Conservation (phyloP, 2,797 vertebrate species). For the Acanthurus lineatus region DNA sequence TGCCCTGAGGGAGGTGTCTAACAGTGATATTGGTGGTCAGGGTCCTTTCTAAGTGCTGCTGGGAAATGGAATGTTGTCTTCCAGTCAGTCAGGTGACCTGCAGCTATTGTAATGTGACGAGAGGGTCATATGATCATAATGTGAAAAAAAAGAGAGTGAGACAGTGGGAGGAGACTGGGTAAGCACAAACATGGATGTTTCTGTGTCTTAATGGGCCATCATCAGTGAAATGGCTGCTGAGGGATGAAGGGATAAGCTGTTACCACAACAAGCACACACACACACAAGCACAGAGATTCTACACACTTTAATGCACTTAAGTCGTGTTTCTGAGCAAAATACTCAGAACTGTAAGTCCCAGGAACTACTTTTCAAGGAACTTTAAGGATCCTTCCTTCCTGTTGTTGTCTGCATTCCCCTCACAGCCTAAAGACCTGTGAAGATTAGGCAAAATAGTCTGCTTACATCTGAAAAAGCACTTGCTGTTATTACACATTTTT, state of each 20-base stretch:
- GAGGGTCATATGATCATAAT: slow-evolving; percentile 54
- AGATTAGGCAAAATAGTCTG: too few species aligned
- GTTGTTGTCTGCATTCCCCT: too few species aligned
- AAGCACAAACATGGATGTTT: slow-evolving; percentile 27
- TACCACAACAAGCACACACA: slow-evolving; percentile 5
- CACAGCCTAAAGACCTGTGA: too few species aligned
- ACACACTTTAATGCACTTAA: slow-evolving; percentile 51
- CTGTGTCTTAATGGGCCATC: slow-evolving; percentile 73
- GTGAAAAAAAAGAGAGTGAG: neutral
- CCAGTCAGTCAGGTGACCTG: slow-evolving; percentile 75
- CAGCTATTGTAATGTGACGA: slow-evolving; percentile 65
- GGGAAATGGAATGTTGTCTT: slow-evolving; percentile 70
- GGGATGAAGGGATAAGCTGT: slow-evolving; percentile 68
- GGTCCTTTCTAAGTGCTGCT: slow-evolving; percentile 79
- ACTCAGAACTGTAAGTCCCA: too few species aligned
- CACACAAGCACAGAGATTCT: slow-evolving; percentile 19
- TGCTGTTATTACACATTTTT: too few species aligned
- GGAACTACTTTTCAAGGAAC: too few species aligned
- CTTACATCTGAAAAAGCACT: too few species aligned
- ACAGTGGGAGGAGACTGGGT: slow-evolving; percentile 1
- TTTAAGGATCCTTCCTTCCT: too few species aligned
- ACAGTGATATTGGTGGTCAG: slow-evolving; percentile 65
- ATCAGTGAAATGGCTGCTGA: slow-evolving; percentile 63
- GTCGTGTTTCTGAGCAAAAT: too few species aligned
- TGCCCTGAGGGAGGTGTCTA: slow-evolving; percentile 59